A percentile compares a stretch with the other conserved stretches of the same genome.
Conservation (phyloP, 2,797 vertebrate species). For the Myotis findleyi region DNA sequence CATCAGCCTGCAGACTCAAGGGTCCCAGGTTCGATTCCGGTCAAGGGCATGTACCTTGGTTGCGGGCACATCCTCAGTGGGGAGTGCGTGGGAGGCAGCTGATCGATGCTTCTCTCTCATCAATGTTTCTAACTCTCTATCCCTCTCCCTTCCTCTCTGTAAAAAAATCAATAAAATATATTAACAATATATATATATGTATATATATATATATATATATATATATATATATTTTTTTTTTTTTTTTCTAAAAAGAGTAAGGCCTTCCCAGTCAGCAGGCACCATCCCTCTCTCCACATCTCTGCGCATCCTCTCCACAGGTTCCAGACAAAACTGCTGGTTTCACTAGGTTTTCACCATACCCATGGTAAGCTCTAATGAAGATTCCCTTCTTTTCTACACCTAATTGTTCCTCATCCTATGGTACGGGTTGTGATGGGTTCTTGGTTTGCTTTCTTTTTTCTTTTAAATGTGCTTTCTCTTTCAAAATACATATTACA, state of each 20-base stretch:
- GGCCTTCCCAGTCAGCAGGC: neutral
- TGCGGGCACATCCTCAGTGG: too few species aligned
- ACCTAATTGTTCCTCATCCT: neutral
- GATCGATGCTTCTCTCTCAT: too few species aligned
- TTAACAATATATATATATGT: too few species aligned
- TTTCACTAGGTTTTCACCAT: neutral
- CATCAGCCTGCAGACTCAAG: too few species aligned
- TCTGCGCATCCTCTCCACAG: neutral
- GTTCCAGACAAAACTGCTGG: neutral
- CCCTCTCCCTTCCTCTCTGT: too few species aligned
- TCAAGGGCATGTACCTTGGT: too few species aligned
- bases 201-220: too few species aligned
- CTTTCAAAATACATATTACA: neutral
- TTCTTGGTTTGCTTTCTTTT: constrained; percentile 66
- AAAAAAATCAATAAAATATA: too few species aligned
- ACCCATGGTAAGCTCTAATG: neutral
- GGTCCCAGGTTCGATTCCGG: too few species aligned
- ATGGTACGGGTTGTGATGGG: neutral
- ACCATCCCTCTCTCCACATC: neutral
- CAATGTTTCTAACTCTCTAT: too few species aligned
- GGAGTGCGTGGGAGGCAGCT: too few species aligned
- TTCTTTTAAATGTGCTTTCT: neutral
- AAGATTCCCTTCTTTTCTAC: neutral
- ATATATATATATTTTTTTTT: too few species aligned
- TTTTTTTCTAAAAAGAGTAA: neutral